phyloP scores from a whole-genome alignment of 2,797 vertebrate genomes.

The Diplodus sargus region DNA sequence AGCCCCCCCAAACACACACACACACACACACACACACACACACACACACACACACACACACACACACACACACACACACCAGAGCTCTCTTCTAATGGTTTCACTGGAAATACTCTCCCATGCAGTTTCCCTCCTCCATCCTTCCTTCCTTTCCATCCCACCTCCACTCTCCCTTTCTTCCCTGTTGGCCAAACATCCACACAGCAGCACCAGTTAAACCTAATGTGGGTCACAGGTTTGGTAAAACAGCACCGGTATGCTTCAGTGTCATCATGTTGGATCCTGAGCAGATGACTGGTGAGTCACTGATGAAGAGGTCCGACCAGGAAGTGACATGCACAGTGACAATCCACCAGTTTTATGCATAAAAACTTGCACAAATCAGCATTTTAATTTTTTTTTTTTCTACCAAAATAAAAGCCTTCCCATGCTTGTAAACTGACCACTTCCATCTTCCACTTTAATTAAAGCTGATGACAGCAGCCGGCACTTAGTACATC shows the following conservation, averaged over 20 bases:
- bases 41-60: conserved; percentile 15
- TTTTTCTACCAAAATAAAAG: too few species aligned
- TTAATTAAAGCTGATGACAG: neutral
- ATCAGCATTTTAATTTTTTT: rapidly evolving
- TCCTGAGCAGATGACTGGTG: neutral
- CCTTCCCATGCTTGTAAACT: neutral
- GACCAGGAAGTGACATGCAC: neutral
- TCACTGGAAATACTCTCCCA: conserved; percentile 44
- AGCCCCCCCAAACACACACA: conserved; percentile 8
- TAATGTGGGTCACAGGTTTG: conserved; percentile 58
- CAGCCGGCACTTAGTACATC: neutral
- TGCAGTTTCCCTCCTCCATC: conserved; percentile 29
- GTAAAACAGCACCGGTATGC: conserved; percentile 26
- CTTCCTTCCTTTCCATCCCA: conserved; percentile 53
- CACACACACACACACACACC: conserved; percentile 11
- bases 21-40: conserved; percentile 12
- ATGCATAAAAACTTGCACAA: neutral
- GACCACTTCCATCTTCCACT: neutral
- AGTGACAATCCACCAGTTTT: neutral
- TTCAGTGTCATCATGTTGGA: conserved; percentile 13
- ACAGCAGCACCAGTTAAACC: conserved; percentile 41
- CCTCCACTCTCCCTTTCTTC: neutral
- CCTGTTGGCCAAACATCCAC: conserved; percentile 44
- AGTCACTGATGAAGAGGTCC: conserved; percentile 5
- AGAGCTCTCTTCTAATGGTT: conserved; percentile 28